phyloP scores from a whole-genome alignment of 2,888 invertebrate genomes.

The Conistra vaccinii region DNA sequence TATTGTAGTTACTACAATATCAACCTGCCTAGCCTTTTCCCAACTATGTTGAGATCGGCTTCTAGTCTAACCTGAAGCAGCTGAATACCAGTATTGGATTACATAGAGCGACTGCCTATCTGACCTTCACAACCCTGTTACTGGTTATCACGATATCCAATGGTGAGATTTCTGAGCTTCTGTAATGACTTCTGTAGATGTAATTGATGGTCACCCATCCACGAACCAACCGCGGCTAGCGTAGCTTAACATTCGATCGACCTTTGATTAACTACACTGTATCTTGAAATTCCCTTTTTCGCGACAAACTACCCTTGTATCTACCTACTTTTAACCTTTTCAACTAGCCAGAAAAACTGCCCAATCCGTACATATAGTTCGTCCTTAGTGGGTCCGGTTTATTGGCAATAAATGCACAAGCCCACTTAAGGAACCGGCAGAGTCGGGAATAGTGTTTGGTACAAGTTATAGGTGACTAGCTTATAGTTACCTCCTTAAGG shows the following conservation, averaged over 20 bases:
- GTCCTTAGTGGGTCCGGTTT: slow-evolving; percentile 77
- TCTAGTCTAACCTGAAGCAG: neutral
- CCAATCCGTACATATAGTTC: slow-evolving; percentile 67
- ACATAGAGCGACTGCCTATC: neutral
- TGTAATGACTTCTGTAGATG: neutral
- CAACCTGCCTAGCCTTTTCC: neutral
- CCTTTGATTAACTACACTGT: neutral
- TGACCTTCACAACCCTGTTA: neutral
- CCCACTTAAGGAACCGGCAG: slow-evolving; percentile 81
- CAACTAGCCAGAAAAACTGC: slow-evolving; percentile 64
- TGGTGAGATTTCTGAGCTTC: neutral
- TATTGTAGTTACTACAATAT: too few relatives aligned
- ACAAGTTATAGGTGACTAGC: slow-evolving; percentile 50
- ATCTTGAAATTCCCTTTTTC: neutral
- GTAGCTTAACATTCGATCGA: neutral
- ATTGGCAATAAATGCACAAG: slow-evolving; percentile 84
- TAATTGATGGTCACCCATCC: neutral
- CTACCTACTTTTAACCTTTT: slow-evolving; percentile 34
- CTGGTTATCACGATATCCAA: neutral
- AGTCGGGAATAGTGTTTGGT: slow-evolving; percentile 56
- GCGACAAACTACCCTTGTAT: neutral
- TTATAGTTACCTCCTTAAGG: too few relatives aligned
- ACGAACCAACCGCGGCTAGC: neutral
- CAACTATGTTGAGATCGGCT: neutral
- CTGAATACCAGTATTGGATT: neutral